Percentiles rank a stretch among this genome's conserved stretches.
Conservation (phyloP, 2,113 vertebrate species). For the Corvus cornix region DNA sequence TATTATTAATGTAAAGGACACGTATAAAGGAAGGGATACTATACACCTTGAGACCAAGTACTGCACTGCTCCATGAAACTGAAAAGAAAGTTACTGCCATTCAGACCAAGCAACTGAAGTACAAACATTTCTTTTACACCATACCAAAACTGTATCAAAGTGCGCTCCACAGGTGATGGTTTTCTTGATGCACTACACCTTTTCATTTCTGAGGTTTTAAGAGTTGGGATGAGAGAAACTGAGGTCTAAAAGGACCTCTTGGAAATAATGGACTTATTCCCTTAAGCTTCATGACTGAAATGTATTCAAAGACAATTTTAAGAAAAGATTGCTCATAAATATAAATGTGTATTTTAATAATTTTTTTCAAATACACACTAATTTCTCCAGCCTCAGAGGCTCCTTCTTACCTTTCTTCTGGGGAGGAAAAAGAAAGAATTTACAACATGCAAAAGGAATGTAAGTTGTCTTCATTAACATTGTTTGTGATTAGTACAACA, state of each 20-base stretch:
- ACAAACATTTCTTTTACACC: not conserved
- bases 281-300: conserved; percentile 34
- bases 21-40: not conserved
- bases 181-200: not conserved
- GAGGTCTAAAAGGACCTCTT: not conserved
- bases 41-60: not conserved
- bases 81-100: conserved; percentile 14
- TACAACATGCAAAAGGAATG: conserved; percentile 5
- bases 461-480: not conserved
- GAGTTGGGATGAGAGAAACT: not conserved
- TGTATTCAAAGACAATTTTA: conserved; percentile 9
- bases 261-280: conserved; percentile 21
- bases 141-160: not conserved
- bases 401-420: not conserved
- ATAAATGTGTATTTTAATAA: not conserved
- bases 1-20: not conserved
- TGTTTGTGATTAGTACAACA: not conserved
- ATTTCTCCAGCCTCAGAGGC: not conserved
- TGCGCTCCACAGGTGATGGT: not conserved
- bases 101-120: conserved; percentile 12
- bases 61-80: not conserved
- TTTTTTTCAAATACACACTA: not conserved
- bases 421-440: not conserved
- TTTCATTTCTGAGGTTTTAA: conserved; percentile 29
- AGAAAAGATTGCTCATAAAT: not conserved